Conservation (phyloP, 2,113 vertebrate species). For the Aythya baeri region DNA sequence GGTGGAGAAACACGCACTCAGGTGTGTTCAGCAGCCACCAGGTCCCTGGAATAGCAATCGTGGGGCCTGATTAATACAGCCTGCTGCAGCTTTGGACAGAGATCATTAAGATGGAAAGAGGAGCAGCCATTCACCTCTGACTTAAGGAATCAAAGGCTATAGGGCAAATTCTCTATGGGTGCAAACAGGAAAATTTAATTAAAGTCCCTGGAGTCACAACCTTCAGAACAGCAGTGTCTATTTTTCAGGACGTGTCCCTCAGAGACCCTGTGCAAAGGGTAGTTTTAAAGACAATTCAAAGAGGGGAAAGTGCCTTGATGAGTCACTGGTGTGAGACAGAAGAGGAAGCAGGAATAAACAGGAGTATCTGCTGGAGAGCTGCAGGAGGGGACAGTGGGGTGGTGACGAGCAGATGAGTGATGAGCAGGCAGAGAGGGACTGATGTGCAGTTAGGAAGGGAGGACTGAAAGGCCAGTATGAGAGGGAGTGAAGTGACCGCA, state of each 20-base stretch:
- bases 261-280: background rate
- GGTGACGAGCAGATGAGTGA: background rate
- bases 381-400: background rate
- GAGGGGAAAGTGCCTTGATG: background rate
- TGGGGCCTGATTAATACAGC: background rate
- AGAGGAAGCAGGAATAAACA: background rate
- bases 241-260: background rate
- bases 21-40: no score
- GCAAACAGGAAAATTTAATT: background rate
- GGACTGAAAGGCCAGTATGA: background rate
- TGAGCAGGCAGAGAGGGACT: background rate
- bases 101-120: background rate
- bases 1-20: no score
- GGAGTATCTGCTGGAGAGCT: background rate
- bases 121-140: background rate
- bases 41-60: no score
- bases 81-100: background rate
- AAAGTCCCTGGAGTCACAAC: background rate
- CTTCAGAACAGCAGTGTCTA: fast-evolving
- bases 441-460: background rate
- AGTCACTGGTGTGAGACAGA: background rate
- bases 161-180: background rate
- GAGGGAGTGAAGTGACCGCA: background rate
- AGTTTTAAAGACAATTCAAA: background rate
- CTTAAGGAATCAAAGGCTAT: background rate